phyloP scores from a whole-genome alignment of 2,113 vertebrate genomes.

The Leptocoma aspasia region DNA sequence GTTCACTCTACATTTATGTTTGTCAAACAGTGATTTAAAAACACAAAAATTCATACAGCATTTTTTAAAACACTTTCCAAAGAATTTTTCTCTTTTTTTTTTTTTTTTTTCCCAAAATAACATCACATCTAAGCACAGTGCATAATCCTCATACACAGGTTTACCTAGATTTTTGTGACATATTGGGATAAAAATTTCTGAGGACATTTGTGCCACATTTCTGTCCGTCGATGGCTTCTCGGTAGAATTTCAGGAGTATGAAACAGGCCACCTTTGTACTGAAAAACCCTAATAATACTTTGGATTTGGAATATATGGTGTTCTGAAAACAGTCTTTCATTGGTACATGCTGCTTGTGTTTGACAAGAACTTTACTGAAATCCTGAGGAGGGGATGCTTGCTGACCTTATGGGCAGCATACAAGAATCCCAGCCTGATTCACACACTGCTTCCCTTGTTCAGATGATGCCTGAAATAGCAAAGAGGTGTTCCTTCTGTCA shows the following conservation, averaged over 20 bases:
- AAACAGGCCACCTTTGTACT: not conserved
- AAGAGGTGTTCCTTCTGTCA: not conserved
- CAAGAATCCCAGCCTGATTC: not conserved
- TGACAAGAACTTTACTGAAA: not conserved
- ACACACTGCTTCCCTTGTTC: not conserved
- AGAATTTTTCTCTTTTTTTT: not conserved
- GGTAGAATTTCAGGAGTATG: not conserved
- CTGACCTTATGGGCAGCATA: not conserved
- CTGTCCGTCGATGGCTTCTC: not conserved
- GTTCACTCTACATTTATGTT: not conserved
- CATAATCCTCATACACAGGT: not conserved
- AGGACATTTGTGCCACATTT: not conserved
- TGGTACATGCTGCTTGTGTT: not conserved
- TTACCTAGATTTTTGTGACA: not conserved
- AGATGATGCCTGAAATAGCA: not conserved
- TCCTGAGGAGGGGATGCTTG: not conserved
- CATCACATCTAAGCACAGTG: not conserved
- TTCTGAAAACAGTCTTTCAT: not conserved
- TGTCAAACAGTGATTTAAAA: not conserved
- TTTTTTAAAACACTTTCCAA: not conserved
- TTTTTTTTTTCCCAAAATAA: not conserved
- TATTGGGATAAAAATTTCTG: not conserved
- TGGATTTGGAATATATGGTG: not conserved
- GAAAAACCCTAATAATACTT: not conserved
- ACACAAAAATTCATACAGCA: not conserved